Conservation (phyloP, 30 jellyfish, hydroid and myxozoan genomes). For the Aurelia aurita region DNA sequence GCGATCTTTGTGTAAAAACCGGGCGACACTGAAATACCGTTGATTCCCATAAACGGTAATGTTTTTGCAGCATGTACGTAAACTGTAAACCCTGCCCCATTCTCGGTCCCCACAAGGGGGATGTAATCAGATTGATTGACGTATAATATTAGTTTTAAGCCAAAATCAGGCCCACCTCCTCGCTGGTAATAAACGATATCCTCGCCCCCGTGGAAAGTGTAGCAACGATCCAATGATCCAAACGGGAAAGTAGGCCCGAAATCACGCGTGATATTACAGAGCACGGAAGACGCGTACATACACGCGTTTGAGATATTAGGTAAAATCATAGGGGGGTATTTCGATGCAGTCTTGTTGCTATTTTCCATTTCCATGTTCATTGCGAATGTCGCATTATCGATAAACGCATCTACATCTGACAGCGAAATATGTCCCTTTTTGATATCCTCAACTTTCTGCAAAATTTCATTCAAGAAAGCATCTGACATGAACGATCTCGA, state of each 20-base stretch:
- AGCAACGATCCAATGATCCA: constrained; percentile 3
- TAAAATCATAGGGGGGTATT: constrained; percentile 42
- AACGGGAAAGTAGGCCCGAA: constrained; percentile 29
- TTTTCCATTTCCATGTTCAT: constrained; percentile 36
- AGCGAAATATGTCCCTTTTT: background rate
- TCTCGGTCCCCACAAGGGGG: constrained; percentile 27
- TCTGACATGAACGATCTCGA: constrained; percentile 35
- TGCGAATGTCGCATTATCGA: background rate
- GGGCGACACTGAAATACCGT: constrained; percentile 47
- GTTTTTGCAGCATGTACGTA: constrained; percentile 26
- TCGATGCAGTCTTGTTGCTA: constrained; percentile 18
- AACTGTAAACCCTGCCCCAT: constrained; percentile 57
- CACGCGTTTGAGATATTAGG: constrained; percentile 11
- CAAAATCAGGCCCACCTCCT: constrained; percentile 49
- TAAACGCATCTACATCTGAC: background rate
- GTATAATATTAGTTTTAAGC: constrained; percentile 30
- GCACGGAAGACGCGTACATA: background rate
- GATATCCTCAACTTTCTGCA: background rate
- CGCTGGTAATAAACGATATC: constrained; percentile 12
- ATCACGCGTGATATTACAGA: constrained; percentile 35
- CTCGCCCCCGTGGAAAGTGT: constrained; percentile 19
- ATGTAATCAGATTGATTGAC: constrained; percentile 39
- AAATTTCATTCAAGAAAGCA: background rate
- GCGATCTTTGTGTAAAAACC: constrained; percentile 20
- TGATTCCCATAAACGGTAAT: constrained; percentile 31